Evolutionary conservation across 2,888 invertebrate genomes (phyloP), one percentile per base, ranked within the genome.

Genomic region (Epirrhoe tristata): DNA sequence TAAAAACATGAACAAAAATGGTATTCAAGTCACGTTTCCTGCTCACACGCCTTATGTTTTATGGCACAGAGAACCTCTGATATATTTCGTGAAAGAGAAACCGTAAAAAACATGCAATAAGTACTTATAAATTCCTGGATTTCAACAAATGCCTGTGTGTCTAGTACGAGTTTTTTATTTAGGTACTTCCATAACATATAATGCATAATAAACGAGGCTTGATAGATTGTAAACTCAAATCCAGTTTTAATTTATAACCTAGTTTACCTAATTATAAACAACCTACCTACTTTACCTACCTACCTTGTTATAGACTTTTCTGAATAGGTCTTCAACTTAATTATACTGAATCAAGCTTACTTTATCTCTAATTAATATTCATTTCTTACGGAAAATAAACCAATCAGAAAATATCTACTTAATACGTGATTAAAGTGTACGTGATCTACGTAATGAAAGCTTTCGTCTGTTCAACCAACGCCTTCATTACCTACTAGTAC

Each of bases 1-100:
- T 60, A 56, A 58, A 51, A 63, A 52, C 39, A 65, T 36, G 55
- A 54, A 32, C 31, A 43, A 56, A 58, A n/a, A 46, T 46, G 66
- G 58, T 61, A 66, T 66, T 66, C 66, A 16, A 48, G 61, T 48
- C 61, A 54, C 60, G 60, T 60, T 39, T 8, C 16, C 16, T 36
- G 39, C 59, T 32, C 32, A 53, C 46, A 14, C n/a, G 34, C 54
- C 36, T 36, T 4, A 16, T 14, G 7, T 14, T n/a, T 54, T 36
- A 7, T 36, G 36, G 8, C 14, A 54, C 52, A 53, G 51, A 32
- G 32, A 2, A 43, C 31, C 50, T 50, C 17, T 50, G 8, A 2
- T 50, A 50, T 50, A 17, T 50, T 43, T 43, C 12, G 43, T 12
- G n/a, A 43, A 10, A 48, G 6, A 8, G 10, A 36, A 48, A 48